Evolutionary conservation across 2,113 vertebrate species (phyloP).

Genomic region (Phylloscopus trochilus): DNA sequence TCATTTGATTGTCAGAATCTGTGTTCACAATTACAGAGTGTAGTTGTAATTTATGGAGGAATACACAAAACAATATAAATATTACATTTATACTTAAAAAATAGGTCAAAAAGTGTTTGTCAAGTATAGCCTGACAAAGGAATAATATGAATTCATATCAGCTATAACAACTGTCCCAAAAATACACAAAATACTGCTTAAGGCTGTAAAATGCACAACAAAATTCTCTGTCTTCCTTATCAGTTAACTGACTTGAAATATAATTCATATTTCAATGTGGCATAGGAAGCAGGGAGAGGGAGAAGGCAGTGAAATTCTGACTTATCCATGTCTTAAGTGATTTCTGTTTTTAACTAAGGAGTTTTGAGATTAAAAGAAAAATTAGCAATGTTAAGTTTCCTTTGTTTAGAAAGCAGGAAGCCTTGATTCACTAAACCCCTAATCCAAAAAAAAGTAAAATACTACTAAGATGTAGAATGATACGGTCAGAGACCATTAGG

Average conservation of each 20-base stretch:
- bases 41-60: background rate
- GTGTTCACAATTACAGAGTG: background rate
- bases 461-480: background rate
- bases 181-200: background rate
- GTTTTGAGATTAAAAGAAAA: background rate
- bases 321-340: background rate
- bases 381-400: background rate
- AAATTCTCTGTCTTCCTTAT: background rate
- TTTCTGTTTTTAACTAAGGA: background rate
- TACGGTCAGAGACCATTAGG: background rate
- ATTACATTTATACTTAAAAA: background rate
- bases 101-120: background rate
- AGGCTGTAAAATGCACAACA: background rate
- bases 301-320: background rate
- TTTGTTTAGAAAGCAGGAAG: background rate
- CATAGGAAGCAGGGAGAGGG: rapidly evolving
- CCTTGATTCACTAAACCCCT: background rate
- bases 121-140: background rate
- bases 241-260: background rate
- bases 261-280: background rate
- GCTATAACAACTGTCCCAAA: background rate
- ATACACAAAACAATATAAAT: background rate
- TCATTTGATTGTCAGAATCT: background rate
- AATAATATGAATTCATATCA: background rate
- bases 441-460: background rate